Evolutionary conservation across 1,140 invertebrate genomes (phyloP).

Genomic region (Trichonephila clavipes): DNA sequence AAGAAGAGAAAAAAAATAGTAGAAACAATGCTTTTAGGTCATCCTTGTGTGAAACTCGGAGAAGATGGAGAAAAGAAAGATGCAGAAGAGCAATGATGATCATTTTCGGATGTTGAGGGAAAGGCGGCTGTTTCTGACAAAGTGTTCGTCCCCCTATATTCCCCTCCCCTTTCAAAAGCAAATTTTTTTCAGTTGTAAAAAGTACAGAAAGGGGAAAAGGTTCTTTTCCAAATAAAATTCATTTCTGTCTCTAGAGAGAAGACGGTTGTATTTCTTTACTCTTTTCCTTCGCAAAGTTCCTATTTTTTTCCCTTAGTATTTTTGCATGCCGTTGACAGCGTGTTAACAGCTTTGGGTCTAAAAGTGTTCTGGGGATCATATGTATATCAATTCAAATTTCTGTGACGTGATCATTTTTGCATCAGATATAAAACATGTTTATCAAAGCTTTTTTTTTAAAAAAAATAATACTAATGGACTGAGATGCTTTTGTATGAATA

Average conservation of each 20-base stretch:
- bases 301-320: neutral
- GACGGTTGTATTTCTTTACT: neutral
- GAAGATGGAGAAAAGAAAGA: slow-evolving; percentile 47
- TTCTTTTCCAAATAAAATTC: slow-evolving; percentile 71
- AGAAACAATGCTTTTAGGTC: slow-evolving; percentile 69
- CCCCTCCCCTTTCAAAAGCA: neutral
- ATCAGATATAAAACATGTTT: neutral
- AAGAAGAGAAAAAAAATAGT: neutral
- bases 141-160: slow-evolving; percentile 31
- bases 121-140: slow-evolving; percentile 62
- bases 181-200: slow-evolving; percentile 40
- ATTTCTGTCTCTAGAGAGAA: slow-evolving; percentile 38
- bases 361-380: slow-evolving; percentile 48
- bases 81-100: slow-evolving; percentile 72
- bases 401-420: neutral
- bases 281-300: neutral
- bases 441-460: too few relatives aligned
- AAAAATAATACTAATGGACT: too few relatives aligned
- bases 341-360: slow-evolving; percentile 38
- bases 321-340: slow-evolving; percentile 12
- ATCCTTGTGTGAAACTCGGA: slow-evolving; percentile 71
- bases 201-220: slow-evolving; percentile 65
- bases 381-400: slow-evolving; percentile 42
- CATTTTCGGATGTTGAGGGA: slow-evolving; percentile 46
- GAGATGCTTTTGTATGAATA: too few relatives aligned